Base-by-base conservation (phyloP, 2,888 invertebrate genomes). In the Netelia fuscicornis region DNA sequence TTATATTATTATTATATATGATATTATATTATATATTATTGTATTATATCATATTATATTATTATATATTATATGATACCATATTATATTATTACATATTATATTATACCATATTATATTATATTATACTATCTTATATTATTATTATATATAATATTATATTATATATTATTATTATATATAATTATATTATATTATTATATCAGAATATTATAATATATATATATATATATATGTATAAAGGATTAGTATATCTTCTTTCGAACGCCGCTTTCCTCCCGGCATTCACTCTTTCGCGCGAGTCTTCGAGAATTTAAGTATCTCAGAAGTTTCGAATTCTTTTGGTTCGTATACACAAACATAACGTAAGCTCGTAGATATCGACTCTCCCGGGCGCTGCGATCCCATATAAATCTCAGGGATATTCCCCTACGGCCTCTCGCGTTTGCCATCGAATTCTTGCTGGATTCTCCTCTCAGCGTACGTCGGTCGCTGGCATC, bases 371-470 rank as follows among this genome's bases (percentile, higher is more conserved):
- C 52, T 23, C 42, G 44, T 48, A 44, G 17, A 17, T 17, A 17
- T 44, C 52, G 58, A 58, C 25, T 44, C 23, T 58, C 62, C 10
- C 23, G 71, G 54, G 30, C 44, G 52, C 67, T 65, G 17, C 76
- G 71, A 76, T 62, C 42, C 48, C 20, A 64, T 56, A 84, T 84
- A 84, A 84, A 84, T 84, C 84, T 77, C 25, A 8, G 71, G 56
- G 58, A 70, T 58, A 67, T 67, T 58, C 23, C 48, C 74, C 52
- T 20, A 42, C 68, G 56, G 54, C 37, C 58, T 44, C 58, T 44
- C 62, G 10, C 11, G 70, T 77, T 56, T 52, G 74, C 62, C 77
- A 81, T 84, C 74, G 84, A 74, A 84, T 81, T 84, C 77, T 78
- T 71, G 56, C 25, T 52, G 81, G 56, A 77, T 81, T 84, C 81